Evolutionary conservation across 2,888 invertebrate genomes (phyloP).

Genomic region (Ptychoptera contaminata): DNA sequence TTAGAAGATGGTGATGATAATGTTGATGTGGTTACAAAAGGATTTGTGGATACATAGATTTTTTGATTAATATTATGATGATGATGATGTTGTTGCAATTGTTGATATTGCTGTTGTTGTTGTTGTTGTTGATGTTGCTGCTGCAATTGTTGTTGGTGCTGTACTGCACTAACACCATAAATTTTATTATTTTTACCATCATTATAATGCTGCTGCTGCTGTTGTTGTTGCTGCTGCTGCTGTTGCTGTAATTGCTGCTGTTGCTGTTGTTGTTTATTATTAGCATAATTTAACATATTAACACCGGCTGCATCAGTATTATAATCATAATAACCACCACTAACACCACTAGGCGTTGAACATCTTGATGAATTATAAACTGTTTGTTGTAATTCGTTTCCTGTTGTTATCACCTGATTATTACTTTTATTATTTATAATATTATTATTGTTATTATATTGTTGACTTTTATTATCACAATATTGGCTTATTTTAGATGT

Average conservation of each 20-base stretch:
- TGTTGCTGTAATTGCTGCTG: slow-evolving; percentile 9
- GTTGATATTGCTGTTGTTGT: slow-evolving; percentile 18
- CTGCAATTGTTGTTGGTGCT: slow-evolving; percentile 17
- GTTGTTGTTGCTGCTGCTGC: slow-evolving; percentile 11
- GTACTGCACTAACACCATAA: slow-evolving; percentile 28
- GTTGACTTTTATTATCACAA: too few relatives aligned
- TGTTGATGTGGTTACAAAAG: slow-evolving; percentile 23
- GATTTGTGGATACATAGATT: slow-evolving; percentile 31
- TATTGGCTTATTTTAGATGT: too few relatives aligned
- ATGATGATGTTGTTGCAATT: slow-evolving; percentile 7
- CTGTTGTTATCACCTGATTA: too few relatives aligned
- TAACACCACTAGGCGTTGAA: too few relatives aligned
- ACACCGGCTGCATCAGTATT: too few relatives aligned
- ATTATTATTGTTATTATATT: too few relatives aligned
- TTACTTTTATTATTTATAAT: too few relatives aligned
- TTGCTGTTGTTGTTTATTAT: slow-evolving; percentile 13
- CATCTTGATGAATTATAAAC: too few relatives aligned
- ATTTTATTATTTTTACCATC: slow-evolving; percentile 32
- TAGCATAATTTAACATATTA: too few relatives aligned
- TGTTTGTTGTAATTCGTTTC: too few relatives aligned
- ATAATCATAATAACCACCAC: too few relatives aligned
- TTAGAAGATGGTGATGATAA: slow-evolving; percentile 1
- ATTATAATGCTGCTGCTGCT: slow-evolving; percentile 16
- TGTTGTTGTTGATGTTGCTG: slow-evolving; percentile 17
- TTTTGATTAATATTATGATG: slow-evolving; percentile 20